Base-by-base conservation (phyloP, 2,797 vertebrate species). In the Toxotes lorentzi region DNA sequence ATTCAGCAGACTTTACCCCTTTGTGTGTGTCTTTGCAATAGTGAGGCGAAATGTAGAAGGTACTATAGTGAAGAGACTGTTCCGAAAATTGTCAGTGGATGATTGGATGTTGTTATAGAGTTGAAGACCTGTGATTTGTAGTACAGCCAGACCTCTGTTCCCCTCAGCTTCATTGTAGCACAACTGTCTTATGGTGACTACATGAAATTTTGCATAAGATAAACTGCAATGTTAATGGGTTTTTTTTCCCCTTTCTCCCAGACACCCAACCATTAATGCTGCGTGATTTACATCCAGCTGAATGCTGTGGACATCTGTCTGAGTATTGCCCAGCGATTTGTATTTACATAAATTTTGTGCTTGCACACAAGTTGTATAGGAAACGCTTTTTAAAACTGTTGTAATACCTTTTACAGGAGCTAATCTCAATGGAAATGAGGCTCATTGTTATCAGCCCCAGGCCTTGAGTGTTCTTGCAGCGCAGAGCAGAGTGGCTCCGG, bases 391-490 rank as follows among this genome's bases (percentile, higher is more conserved):
- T 79, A 88, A 90, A 78, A 68, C 72, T 56, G 77, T 83, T 91
- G 88, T 92, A 90, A 93, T 91, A 88, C 88, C 83, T 86, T 93
- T 84, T 89, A 88, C 76, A 67, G 76, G 78, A 87, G 89, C 86
- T 92, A 89, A 93, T 94, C 91, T 90, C 83, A 79, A 91, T 92
- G 90, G 89, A 92, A 94, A 93, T 94, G 91, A 94, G 91, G 60
- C 81, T 86, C 88, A 91, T 92, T 92, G 93, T 92, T 92, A 84
- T 83, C 79, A 81, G 89, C 89, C 73, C 5, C 78, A 13, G 91
- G 91, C 89, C 72, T 73, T n/a, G 75, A 89, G 89, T 88, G 85
- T 85, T 87, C 88, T 85, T 51, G 85, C 81, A 73, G 75, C 43
- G 78, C 43, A 4, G 76, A 80, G 83, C 81, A 7, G 65, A 88